Evolutionary conservation across 1,140 invertebrate species (phyloP), one percentile per base, ranked within the genome.

Genomic region (Bombus polaris): DNA sequence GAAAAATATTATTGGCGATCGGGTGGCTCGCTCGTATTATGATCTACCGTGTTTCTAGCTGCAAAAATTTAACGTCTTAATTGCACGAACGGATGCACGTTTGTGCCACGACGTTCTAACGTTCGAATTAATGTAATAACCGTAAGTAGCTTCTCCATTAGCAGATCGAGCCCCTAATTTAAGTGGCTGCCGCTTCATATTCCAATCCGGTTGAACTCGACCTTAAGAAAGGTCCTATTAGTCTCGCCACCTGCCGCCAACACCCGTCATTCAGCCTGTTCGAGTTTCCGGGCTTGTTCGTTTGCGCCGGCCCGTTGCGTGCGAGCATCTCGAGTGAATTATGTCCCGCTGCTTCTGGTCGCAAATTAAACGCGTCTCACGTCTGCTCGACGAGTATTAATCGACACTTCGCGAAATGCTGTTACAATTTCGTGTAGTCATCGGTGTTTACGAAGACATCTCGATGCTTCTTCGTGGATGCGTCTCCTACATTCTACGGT

Each of bases 161-260:
- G 79, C 72, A 62, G 53, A 62, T 79, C 78, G 65, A 85, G 89
- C 88, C 85, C 28, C 81, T 89, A 81, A 85, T 91, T 89, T 70
- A 89, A 91, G 87, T 91, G 65, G 72, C 78, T 88, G 66, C 85
- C 65, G 72, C 80, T 88, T 87, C 87, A 81, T 91, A 81, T 88
- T 87, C 80, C 86, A 53, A 86, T 90, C 83, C 71, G 66, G 65
- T 89, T 86, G 37, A 89, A 86, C 47, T 83, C 83, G 71, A 79
- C 78, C 81, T 84, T 88, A 91, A 91, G 88, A 90, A 89, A 88
- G 81, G 72, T 82, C 75, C 86, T 91, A 91, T 91, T 91, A 91
- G 86, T 89, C 83, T 79, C 88, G 72, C 85, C 90, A 91, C 76
- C 90, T 89, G 88, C 83, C 86, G 86, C 72, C 79, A 70, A 66